Conservation (phyloP, 2,888 invertebrate genomes). For the Drosophila barbarae region DNA sequence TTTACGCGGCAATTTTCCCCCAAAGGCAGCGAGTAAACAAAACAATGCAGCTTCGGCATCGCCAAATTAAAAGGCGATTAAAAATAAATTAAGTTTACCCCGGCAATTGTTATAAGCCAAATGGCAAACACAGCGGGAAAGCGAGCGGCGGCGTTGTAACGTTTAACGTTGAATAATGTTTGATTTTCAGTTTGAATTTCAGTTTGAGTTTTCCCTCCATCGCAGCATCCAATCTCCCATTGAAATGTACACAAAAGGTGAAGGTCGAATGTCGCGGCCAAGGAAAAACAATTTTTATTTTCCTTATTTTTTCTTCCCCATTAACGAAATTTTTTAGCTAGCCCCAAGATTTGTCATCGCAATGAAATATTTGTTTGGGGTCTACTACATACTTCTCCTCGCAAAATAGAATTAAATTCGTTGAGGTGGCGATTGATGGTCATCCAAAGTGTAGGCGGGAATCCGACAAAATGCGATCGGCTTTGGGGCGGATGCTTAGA, state of each 20-base stretch:
- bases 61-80: conserved; percentile 71
- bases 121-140: conserved; percentile 38
- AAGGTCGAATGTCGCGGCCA: conserved; percentile 48
- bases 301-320: conserved; percentile 37
- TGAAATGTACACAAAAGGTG: conserved; percentile 55
- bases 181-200: conserved; percentile 1
- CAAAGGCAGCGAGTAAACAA: conserved; percentile 53
- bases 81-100: conserved; percentile 71
- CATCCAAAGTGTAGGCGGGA: conserved; percentile 14
- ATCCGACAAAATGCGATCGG: conserved; percentile 15
- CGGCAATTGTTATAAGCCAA: conserved; percentile 57
- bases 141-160: conserved; percentile 21
- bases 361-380: conserved; percentile 27
- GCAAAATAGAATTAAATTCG: conserved; percentile 6
- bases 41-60: conserved; percentile 38
- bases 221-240: not conserved
- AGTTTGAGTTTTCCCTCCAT: conserved; percentile 7
- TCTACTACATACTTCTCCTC: not conserved
- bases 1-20: conserved; percentile 53
- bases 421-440: conserved; percentile 34
- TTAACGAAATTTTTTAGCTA: conserved; percentile 44
- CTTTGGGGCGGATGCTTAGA: conserved; percentile 20
- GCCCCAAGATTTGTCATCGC: conserved; percentile 58
- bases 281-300: conserved; percentile 34
- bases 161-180: conserved; percentile 26